Evolutionary conservation across 1,140 invertebrate genomes (phyloP).

Genomic region (Samia ricini): DNA sequence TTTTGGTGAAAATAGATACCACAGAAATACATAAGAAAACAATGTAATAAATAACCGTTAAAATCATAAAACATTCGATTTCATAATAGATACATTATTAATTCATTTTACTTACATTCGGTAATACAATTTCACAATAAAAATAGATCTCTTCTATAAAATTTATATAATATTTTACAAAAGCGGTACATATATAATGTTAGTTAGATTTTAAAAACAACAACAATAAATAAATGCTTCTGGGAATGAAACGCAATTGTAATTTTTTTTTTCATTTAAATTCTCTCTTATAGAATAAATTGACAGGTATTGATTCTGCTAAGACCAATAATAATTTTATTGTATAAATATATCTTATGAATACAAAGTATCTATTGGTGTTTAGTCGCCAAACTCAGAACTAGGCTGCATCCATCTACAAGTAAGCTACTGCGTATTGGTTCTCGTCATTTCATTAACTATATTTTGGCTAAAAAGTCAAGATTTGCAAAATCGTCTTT

Average conservation of each 20-base stretch:
- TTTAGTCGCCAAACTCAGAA: constrained; percentile 73
- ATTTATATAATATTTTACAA: constrained; percentile 77
- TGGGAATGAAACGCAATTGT: constrained; percentile 65
- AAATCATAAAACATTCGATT: constrained; percentile 60
- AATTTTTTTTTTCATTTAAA: constrained; percentile 48
- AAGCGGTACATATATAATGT: constrained; percentile 55
- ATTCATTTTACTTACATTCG: constrained; percentile 57
- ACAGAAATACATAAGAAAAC: constrained; percentile 70
- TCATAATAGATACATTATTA: constrained; percentile 58
- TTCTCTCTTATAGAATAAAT: constrained; percentile 75
- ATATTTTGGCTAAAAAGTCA: constrained; percentile 78
- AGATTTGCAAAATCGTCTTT: constrained; percentile 75
- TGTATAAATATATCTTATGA: constrained; percentile 73
- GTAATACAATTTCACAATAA: constrained; percentile 74
- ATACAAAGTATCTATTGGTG: constrained; percentile 75
- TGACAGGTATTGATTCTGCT: constrained; percentile 71
- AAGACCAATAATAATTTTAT: constrained; percentile 50
- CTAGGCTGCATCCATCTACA: constrained; percentile 74
- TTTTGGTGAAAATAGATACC: constrained; percentile 81
- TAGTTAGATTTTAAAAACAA: constrained; percentile 49
- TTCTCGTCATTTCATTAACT: constrained; percentile 75
- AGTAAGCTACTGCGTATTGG: constrained; percentile 76
- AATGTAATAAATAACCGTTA: constrained; percentile 69
- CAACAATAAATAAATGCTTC: constrained; percentile 75
- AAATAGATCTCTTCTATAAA: constrained; percentile 78